These are phyloP conservation scores for Melanerpes formicivorus DNA, from an alignment of 2,113 vertebrate species.

Conservation along the genomic window DNA sequence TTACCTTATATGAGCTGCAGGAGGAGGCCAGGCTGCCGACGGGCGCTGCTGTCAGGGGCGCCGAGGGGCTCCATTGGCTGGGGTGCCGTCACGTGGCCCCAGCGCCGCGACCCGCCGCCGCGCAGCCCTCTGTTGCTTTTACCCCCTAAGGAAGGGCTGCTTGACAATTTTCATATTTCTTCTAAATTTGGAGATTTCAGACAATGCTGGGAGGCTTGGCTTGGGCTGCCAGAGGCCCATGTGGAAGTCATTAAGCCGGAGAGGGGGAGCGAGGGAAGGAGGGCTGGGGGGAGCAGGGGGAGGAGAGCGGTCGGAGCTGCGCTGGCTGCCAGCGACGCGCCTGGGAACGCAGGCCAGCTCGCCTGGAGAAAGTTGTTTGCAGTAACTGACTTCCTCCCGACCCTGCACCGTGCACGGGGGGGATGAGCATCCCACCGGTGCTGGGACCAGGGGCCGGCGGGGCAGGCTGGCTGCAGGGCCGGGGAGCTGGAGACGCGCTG, in stretches of 20 bases:
- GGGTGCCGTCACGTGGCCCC: slow-evolving; percentile 72
- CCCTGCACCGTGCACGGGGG: background rate
- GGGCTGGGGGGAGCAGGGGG: slow-evolving; percentile 49
- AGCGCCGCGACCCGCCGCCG: slow-evolving; percentile 81
- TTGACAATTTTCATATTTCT: slow-evolving; percentile 98
- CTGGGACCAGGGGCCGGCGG: accelerated
- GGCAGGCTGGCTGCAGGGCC: background rate
- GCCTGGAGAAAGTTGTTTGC: slow-evolving; percentile 75
- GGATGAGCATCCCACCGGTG: background rate
- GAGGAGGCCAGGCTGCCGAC: slow-evolving; percentile 76
- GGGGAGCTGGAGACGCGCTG: background rate
- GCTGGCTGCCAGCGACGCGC: slow-evolving; percentile 55
- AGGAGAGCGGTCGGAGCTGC: slow-evolving; percentile 55
- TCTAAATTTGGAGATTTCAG: slow-evolving; percentile 99
- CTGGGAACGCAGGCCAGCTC: slow-evolving; percentile 79
- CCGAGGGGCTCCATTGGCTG: slow-evolving; percentile 80
- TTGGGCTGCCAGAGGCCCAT: slow-evolving; percentile 81
- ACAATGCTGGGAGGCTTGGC: slow-evolving; percentile 86
- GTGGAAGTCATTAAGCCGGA: slow-evolving; percentile 88
- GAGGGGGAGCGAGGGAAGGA: slow-evolving; percentile 66
- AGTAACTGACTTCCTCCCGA: slow-evolving; percentile 75
- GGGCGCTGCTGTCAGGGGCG: slow-evolving; percentile 75
- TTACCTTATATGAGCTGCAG: slow-evolving; percentile 94
- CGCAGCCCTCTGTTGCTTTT: slow-evolving; percentile 78
- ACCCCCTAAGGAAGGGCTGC: slow-evolving; percentile 87